phyloP scores from a whole-genome alignment of 2,797 vertebrate genomes.

The Clarias pachynema region DNA sequence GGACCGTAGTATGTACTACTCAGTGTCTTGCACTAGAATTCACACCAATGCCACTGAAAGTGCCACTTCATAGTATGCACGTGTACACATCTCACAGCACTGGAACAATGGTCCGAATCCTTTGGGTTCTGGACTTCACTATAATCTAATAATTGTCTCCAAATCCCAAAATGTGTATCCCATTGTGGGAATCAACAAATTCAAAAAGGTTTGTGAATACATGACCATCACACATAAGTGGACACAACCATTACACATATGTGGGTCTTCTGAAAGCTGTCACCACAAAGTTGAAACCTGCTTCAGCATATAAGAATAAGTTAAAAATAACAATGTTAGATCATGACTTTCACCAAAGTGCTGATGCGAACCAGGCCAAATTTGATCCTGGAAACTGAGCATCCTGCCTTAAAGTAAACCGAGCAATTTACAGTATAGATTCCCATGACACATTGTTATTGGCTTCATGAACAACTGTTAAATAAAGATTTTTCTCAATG shows the following conservation, averaged over 20 bases:
- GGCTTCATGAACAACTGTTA: constrained; percentile 2
- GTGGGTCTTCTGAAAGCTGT: not conserved
- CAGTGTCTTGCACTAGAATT: not conserved
- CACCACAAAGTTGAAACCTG: not conserved
- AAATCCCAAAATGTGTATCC: not conserved
- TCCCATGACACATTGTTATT: not conserved
- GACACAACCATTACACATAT: too few species aligned
- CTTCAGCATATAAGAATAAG: not conserved
- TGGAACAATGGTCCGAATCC: not conserved
- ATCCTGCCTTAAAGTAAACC: not conserved
- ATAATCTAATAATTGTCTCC: not conserved
- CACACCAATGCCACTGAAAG: not conserved
- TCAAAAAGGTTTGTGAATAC: not conserved
- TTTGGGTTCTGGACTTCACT: not conserved
- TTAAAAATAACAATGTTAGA: not conserved
- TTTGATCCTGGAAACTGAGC: not conserved
- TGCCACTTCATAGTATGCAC: not conserved
- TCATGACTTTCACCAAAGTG: not conserved
- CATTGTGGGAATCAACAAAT: not conserved
- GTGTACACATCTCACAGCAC: not conserved
- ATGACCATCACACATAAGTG: not conserved
- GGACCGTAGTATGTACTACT: not conserved
- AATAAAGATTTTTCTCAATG: constrained; percentile 1
- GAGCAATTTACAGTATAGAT: not conserved
- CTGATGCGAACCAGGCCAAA: not conserved